Evolutionary conservation across 1,140 invertebrate species (phyloP).

Genomic region (Drosophila simulans): DNA sequence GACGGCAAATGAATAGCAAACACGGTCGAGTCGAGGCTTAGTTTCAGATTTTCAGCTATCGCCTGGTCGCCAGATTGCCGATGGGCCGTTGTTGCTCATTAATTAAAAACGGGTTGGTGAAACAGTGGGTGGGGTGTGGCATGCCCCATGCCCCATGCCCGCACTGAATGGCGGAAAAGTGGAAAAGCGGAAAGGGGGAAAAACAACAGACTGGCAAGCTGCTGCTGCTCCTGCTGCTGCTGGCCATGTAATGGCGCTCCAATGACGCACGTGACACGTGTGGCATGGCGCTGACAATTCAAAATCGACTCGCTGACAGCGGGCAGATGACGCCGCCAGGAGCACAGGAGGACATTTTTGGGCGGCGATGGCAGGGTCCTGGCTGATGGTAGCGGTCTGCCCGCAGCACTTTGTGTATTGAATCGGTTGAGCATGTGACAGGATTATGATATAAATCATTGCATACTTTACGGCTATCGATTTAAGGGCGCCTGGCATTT

Average conservation of each 20-base stretch:
- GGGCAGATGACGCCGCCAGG: slow-evolving; percentile 41
- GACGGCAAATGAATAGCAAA: slow-evolving; percentile 61
- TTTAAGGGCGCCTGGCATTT: slow-evolving; percentile 26
- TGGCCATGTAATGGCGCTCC: slow-evolving; percentile 58
- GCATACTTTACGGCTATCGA: slow-evolving; percentile 60
- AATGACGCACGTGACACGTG: slow-evolving; percentile 65
- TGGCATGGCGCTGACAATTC: slow-evolving; percentile 66
- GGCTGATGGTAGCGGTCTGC: slow-evolving; percentile 18
- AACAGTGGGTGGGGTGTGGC: background rate
- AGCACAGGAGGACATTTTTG: slow-evolving; percentile 1
- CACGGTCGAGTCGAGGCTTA: slow-evolving; percentile 52
- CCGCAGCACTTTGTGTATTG: slow-evolving; percentile 67
- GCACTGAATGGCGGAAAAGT: slow-evolving; percentile 1
- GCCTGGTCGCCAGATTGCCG: slow-evolving; percentile 13
- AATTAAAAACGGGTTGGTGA: slow-evolving; percentile 65
- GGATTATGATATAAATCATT: slow-evolving; percentile 80
- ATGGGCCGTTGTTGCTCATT: slow-evolving; percentile 58
- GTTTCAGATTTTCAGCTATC: slow-evolving; percentile 46
- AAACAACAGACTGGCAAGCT: slow-evolving; percentile 47
- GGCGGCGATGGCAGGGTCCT: background rate
- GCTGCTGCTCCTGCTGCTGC: slow-evolving; percentile 39
- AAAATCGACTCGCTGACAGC: slow-evolving; percentile 56
- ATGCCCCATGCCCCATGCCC: background rate
- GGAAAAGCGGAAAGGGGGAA: slow-evolving; percentile 5
- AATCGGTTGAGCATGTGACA: slow-evolving; percentile 73